phyloP scores from a whole-genome alignment of 2,113 vertebrate species.

The Coptodon rendalli region DNA sequence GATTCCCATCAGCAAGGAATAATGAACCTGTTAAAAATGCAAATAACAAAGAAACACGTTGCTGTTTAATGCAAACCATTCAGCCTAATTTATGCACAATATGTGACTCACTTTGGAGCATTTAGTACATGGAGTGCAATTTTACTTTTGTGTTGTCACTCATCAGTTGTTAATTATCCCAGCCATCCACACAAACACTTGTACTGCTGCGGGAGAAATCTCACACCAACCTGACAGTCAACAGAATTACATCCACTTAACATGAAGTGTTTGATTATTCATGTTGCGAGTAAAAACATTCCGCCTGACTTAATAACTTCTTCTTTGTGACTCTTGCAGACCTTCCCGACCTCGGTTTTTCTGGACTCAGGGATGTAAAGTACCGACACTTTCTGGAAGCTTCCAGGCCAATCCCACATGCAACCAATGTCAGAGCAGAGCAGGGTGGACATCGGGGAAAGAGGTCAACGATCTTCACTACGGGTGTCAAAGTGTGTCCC shows the following conservation, averaged over 20 bases:
- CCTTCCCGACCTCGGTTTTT: slow-evolving; percentile 54
- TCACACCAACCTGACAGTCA: not conserved
- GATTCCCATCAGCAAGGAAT: not conserved
- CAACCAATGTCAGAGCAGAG: slow-evolving; percentile 67
- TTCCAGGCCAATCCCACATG: slow-evolving; percentile 63
- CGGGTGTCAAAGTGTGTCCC: slow-evolving; percentile 85
- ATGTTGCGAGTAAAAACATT: not conserved
- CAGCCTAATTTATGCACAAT: not conserved
- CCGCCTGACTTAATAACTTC: not conserved
- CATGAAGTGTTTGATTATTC: not conserved
- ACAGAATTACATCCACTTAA: not conserved
- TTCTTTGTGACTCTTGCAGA: slow-evolving; percentile 67
- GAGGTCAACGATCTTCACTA: slow-evolving; percentile 77
- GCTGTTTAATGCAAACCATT: not conserved
- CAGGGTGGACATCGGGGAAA: slow-evolving; percentile 75
- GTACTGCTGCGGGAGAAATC: not conserved
- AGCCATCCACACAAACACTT: not conserved
- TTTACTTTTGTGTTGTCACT: not conserved
- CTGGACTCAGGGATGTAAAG: slow-evolving; percentile 76
- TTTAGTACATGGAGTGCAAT: not conserved
- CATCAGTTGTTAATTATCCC: not conserved
- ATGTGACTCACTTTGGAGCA: not conserved
- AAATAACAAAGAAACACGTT: not conserved
- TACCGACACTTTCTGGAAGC: slow-evolving; percentile 71
- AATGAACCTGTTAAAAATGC: not conserved